phyloP scores from a whole-genome alignment of 2,888 invertebrate species.

The Troides aeacus region DNA sequence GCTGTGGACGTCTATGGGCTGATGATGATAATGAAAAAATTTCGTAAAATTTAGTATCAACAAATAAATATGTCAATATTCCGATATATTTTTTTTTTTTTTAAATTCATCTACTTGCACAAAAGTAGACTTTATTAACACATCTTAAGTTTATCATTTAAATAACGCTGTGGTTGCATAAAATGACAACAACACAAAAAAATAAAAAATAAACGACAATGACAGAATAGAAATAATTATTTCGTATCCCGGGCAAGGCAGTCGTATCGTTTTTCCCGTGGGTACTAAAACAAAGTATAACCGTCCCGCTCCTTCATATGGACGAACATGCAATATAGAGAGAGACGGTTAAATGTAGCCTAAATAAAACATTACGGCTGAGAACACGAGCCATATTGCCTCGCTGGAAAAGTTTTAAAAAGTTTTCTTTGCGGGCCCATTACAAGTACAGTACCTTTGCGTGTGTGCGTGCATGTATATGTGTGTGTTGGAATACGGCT shows the following conservation, averaged over 20 bases:
- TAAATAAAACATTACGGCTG: conserved; percentile 79
- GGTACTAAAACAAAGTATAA: conserved; percentile 49
- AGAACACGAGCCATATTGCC: conserved; percentile 81
- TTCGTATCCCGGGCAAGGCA: conserved; percentile 78
- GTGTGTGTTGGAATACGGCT: conserved; percentile 52
- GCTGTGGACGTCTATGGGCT: too few relatives aligned
- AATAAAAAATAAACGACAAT: conserved; percentile 74
- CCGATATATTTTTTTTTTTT: too few relatives aligned
- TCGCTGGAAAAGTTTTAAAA: conserved; percentile 81
- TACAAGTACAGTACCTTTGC: conserved; percentile 69
- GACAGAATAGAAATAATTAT: conserved; percentile 81
- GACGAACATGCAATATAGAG: conserved; percentile 46
- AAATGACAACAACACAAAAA: conserved; percentile 66
- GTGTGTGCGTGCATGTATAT: conserved; percentile 44
- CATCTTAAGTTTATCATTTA: conserved; percentile 12
- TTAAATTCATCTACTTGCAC: too few relatives aligned
- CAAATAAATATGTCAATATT: too few relatives aligned
- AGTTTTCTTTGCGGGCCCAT: conserved; percentile 81
- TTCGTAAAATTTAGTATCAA: too few relatives aligned
- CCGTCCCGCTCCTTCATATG: conserved; percentile 50
- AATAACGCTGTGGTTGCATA: conserved; percentile 34
- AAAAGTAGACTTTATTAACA: not conserved
- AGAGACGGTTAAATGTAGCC: conserved; percentile 67
- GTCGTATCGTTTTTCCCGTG: conserved; percentile 46
- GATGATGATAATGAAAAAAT: too few relatives aligned